phyloP scores from a whole-genome alignment of 2,888 invertebrate genomes.

The Sialis lutaria region DNA sequence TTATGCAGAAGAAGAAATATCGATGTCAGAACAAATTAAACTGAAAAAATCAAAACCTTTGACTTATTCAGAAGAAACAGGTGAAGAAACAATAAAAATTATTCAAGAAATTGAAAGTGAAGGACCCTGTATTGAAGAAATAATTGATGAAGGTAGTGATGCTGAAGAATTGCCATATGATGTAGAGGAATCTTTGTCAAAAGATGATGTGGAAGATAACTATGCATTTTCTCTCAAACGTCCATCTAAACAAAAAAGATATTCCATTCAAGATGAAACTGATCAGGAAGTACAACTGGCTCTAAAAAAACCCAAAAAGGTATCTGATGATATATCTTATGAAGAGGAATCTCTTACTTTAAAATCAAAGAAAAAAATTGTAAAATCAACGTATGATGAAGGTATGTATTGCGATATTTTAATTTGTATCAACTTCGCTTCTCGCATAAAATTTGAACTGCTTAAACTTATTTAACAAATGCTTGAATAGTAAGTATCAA shows the following conservation, averaged over 20 bases:
- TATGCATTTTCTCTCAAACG: constrained; percentile 29
- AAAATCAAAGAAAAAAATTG: constrained; percentile 49
- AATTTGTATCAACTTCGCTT: too few relatives aligned
- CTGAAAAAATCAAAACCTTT: constrained; percentile 54
- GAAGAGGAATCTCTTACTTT: constrained; percentile 54
- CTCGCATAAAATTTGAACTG: too few relatives aligned
- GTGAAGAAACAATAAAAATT: constrained; percentile 56
- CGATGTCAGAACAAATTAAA: constrained; percentile 69
- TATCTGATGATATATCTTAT: constrained; percentile 30
- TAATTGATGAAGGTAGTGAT: constrained; percentile 42
- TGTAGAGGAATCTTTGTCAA: constrained; percentile 32
- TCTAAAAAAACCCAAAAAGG: constrained; percentile 27
- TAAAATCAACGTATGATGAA: constrained; percentile 46
- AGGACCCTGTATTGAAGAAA: constrained; percentile 40
- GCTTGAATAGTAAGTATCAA: too few relatives aligned
- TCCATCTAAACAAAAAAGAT: constrained; percentile 26
- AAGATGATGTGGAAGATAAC: constrained; percentile 35
- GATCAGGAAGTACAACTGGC: constrained; percentile 39
- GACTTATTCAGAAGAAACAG: constrained; percentile 60
- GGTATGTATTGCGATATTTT: constrained; percentile 27
- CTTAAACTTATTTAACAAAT: too few relatives aligned
- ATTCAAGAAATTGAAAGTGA: constrained; percentile 45
- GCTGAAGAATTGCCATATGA: constrained; percentile 34
- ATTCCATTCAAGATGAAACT: constrained; percentile 42
- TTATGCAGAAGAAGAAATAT: constrained; percentile 76